Conservation (phyloP, 2,113 vertebrate species). For the Cricetomys ansorgei region DNA sequence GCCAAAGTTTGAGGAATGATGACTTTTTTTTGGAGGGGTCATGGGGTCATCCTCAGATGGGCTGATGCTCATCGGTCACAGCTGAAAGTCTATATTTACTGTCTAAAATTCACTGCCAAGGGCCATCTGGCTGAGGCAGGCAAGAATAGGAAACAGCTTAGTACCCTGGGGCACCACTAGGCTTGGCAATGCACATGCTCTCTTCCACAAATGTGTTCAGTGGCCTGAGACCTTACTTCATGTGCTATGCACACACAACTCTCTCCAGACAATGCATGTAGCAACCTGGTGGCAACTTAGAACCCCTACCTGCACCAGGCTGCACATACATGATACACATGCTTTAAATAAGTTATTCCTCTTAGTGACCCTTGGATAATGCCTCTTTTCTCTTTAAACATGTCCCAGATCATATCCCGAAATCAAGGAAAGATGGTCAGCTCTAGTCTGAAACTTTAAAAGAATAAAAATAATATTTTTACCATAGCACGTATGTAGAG, state of each 20-base stretch:
- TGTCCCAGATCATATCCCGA: neutral
- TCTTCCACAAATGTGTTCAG: neutral
- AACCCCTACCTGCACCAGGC: neutral
- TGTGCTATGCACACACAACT: neutral
- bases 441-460: neutral
- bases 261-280: neutral
- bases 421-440: neutral
- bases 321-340: neutral
- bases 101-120: neutral
- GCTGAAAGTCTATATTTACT: neutral
- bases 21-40: accelerated
- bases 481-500: neutral
- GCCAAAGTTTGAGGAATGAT: neutral
- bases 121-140: neutral
- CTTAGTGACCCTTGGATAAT: neutral
- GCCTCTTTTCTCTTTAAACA: neutral
- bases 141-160: neutral
- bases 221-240: neutral
- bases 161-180: neutral
- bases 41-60: neutral
- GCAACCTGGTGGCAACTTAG: neutral
- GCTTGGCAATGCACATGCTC: neutral
- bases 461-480: neutral
- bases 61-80: neutral
- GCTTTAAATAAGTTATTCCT: neutral